Percentiles rank a stretch among this genome's conserved stretches.
These are phyloP conservation scores for Timema podura DNA, from an alignment of 2,888 invertebrate species.

Conservation along the genomic window DNA sequence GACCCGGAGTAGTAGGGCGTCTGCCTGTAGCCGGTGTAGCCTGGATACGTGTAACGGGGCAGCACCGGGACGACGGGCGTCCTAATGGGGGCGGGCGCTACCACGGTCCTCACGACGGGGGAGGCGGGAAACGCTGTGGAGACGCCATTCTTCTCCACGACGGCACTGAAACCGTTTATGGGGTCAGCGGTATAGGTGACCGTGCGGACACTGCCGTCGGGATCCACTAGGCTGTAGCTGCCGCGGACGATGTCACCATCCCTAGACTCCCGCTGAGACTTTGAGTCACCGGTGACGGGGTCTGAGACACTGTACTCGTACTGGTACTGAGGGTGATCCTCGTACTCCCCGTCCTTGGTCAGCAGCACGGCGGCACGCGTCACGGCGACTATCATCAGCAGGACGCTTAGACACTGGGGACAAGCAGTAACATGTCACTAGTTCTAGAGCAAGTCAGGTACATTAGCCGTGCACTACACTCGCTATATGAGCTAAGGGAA, in stretches of 20 bases:
- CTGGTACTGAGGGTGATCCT: conserved; percentile 26
- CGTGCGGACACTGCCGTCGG: conserved; percentile 21
- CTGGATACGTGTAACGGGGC: conserved; percentile 24
- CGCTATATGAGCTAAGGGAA: too few species aligned
- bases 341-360: conserved; percentile 21
- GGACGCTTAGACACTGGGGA: background rate
- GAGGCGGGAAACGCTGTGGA: conserved; percentile 13
- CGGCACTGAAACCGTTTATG: conserved; percentile 23
- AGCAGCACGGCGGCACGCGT: background rate
- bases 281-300: conserved; percentile 28
- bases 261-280: conserved; percentile 22
- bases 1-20: background rate
- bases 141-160: conserved; percentile 16
- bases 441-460: too few species aligned
- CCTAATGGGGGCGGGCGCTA: conserved; percentile 27
- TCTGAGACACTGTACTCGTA: conserved; percentile 28
- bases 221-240: conserved; percentile 16
- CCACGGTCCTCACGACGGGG: conserved; percentile 23
- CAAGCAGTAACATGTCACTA: too few species aligned
- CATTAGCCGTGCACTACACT: too few species aligned
- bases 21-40: background rate
- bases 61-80: conserved; percentile 27
- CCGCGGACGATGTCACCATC: conserved; percentile 21
- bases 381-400: background rate
- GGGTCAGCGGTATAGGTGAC: conserved; percentile 24